Conservation (phyloP, 2,113 vertebrate species). For the Toxostoma redivivum region DNA sequence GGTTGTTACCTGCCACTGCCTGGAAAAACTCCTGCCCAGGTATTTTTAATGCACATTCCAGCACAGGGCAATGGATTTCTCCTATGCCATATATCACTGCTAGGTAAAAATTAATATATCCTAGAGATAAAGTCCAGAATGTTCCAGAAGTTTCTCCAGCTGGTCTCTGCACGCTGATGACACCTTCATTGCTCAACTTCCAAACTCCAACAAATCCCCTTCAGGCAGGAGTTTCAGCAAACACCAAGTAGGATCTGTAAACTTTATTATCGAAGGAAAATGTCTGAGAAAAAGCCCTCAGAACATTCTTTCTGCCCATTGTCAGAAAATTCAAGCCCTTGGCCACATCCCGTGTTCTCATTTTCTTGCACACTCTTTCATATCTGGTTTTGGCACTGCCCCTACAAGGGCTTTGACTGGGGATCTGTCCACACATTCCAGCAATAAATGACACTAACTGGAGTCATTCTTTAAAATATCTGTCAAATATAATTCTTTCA, state of each 20-base stretch:
- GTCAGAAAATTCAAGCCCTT: not conserved
- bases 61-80: not conserved
- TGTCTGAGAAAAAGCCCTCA: not conserved
- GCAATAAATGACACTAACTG: slow-evolving; percentile 18
- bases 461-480: slow-evolving; percentile 27
- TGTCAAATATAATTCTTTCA: slow-evolving; percentile 28
- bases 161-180: not conserved
- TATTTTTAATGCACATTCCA: not conserved
- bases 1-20: not conserved
- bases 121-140: not conserved
- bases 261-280: not conserved
- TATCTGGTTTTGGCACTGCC: slow-evolving; percentile 34
- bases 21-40: not conserved
- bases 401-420: not conserved
- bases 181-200: not conserved
- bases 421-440: slow-evolving; percentile 8
- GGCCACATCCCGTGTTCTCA: not conserved
- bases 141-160: not conserved
- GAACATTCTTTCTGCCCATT: not conserved
- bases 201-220: not conserved
- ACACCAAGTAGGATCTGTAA: not conserved
- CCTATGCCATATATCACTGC: not conserved
- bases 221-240: not conserved
- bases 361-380: not conserved
- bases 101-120: not conserved